Evolutionary conservation across 2,113 vertebrate genomes (phyloP).

Genomic region (Dascyllus trimaculatus): DNA sequence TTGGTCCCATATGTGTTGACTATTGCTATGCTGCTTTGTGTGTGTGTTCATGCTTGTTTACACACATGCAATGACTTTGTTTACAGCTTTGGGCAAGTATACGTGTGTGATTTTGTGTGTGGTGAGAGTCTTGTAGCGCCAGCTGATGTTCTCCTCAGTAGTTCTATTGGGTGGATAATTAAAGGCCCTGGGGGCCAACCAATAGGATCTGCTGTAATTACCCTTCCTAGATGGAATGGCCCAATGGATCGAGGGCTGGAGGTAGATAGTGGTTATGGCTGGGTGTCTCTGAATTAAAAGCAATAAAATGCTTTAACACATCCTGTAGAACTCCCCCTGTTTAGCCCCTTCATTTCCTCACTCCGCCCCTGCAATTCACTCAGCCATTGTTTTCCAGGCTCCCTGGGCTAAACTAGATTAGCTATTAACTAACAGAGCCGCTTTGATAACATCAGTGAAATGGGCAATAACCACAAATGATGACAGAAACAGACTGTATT

Average conservation of each 20-base stretch:
- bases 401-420: slow-evolving; percentile 57
- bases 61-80: background rate
- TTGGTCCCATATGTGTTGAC: background rate
- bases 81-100: slow-evolving; percentile 13
- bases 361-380: slow-evolving; percentile 57
- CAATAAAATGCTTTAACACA: slow-evolving; percentile 66
- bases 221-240: slow-evolving; percentile 52
- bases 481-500: slow-evolving; percentile 58
- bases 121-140: slow-evolving; percentile 17
- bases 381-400: slow-evolving; percentile 26
- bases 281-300: slow-evolving; percentile 70
- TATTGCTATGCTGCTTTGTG: background rate
- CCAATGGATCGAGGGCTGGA: slow-evolving; percentile 52
- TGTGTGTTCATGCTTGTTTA: slow-evolving; percentile 6
- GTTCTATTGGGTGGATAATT: slow-evolving; percentile 72
- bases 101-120: slow-evolving; percentile 19
- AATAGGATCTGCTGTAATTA: slow-evolving; percentile 78
- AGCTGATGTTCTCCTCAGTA: slow-evolving; percentile 53
- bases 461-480: slow-evolving; percentile 61
- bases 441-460: slow-evolving; percentile 64
- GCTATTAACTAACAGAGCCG: slow-evolving; percentile 55
- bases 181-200: slow-evolving; percentile 62
- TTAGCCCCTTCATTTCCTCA: slow-evolving; percentile 35
- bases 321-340: slow-evolving; percentile 42
- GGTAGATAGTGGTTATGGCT: slow-evolving; percentile 65